Conservation (phyloP, 35 echinoderm and acorn worm species). For the Acanthaster planci region DNA sequence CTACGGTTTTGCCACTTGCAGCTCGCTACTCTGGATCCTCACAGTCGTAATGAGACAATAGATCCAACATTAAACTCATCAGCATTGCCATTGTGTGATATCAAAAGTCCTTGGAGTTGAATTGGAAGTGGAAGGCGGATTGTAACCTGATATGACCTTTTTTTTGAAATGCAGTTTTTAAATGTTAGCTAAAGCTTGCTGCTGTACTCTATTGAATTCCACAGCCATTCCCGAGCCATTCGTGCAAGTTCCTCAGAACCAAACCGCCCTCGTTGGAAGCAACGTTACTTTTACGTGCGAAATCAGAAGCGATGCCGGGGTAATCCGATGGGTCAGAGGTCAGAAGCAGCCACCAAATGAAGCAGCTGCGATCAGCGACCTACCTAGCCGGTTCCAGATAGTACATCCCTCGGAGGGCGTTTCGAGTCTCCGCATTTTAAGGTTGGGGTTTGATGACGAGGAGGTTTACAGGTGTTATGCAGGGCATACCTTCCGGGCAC, state of each 20-base stretch:
- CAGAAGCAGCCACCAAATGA: neutral
- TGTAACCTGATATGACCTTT: no score
- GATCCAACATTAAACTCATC: no score
- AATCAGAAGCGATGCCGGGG: neutral
- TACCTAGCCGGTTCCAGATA: neutral
- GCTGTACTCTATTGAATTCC: no score
- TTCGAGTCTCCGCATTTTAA: neutral
- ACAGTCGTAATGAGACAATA: no score
- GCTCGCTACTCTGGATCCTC: no score
- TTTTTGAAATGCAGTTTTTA: no score
- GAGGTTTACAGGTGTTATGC: conserved; percentile 19
- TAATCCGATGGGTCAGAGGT: conserved; percentile 7
- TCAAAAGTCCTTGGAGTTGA: no score
- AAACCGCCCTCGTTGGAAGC: neutral
- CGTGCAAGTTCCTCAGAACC: conserved; percentile 4
- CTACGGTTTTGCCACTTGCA: no score
- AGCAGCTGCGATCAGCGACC: neutral
- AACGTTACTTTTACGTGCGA: conserved; percentile 9
- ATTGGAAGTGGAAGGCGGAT: no score
- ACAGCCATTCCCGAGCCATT: conserved; percentile 30
- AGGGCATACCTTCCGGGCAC: conserved; percentile 8
- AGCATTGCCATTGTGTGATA: no score
- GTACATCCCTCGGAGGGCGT: neutral
- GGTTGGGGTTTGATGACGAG: neutral
- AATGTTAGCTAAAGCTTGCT: no score